Percentiles rank a stretch among this genome's conserved stretches.
Evolutionary conservation across 2,797 vertebrate species (phyloP).

Genomic region (Eutrigla gurnardus): DNA sequence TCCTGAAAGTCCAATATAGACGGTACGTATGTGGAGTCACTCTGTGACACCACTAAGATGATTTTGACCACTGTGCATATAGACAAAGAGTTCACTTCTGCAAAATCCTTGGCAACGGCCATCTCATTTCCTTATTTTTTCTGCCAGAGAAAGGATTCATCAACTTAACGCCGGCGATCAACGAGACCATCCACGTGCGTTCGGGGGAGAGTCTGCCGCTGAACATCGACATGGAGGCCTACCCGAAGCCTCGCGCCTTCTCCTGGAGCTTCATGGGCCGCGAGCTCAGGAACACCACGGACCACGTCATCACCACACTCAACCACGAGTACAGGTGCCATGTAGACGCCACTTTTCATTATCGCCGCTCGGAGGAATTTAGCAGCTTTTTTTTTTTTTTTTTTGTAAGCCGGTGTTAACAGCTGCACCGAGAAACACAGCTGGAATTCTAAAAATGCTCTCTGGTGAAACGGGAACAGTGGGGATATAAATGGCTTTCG

Average conservation of each 20-base stretch:
- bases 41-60: not conserved
- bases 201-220: constrained; percentile 92
- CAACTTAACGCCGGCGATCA: constrained; percentile 81
- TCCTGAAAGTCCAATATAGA: not conserved
- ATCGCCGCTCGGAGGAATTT: constrained; percentile 53
- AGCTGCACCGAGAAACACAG: constrained; percentile 34
- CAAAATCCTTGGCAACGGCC: not conserved
- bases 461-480: constrained; percentile 21
- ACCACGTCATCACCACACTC: constrained; percentile 89
- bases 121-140: constrained; percentile 39
- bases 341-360: constrained; percentile 37
- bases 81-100: not conserved
- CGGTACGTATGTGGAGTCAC: not conserved
- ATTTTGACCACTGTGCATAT: not conserved
- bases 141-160: constrained; percentile 92
- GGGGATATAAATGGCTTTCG: constrained; percentile 22
- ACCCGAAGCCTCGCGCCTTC: constrained; percentile 86
- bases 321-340: constrained; percentile 88
- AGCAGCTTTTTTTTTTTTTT: constrained; percentile 26
- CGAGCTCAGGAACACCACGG: constrained; percentile 89
- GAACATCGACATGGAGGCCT: constrained; percentile 89
- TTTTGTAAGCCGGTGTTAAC: constrained; percentile 24
- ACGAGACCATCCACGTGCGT: constrained; percentile 89
- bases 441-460: constrained; percentile 20
- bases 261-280: constrained; percentile 91